Evolutionary conservation across 2,113 vertebrate species (phyloP), one percentile per base, ranked within the genome.

Genomic region (Grallaria varia): DNA sequence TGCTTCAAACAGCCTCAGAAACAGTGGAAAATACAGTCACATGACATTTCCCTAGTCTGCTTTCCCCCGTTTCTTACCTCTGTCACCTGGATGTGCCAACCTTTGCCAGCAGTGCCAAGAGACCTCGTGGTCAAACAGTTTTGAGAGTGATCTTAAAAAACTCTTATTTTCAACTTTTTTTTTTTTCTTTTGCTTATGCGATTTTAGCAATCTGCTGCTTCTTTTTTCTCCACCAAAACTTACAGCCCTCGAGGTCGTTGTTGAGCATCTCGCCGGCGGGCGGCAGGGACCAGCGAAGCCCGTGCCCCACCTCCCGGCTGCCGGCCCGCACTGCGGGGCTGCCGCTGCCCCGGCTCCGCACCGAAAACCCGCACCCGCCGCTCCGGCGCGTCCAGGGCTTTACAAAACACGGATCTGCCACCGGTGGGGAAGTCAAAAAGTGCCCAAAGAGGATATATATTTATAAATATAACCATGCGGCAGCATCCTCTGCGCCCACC

Each of bases 231-330:
- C n/a, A 0, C 33, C 5, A 55, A 35, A 4, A 6, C n/a, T 28
- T 13, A 4, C 3, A 20, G 35, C 33, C 15, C 27, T 14, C 6
- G 0, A 1, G 58, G 1, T 2, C 0, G 22, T 55, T 1, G 74
- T 0, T 77, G 11, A 35, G 59, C 45, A 6, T 12, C 17, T 8
- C 8, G 10, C 2, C 42, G 2, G 11, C 1, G 24, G 44, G 5
- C 53, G 4, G 1, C n/a, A 6, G 3, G 9, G 27, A 17, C 1
- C 37, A 37, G 80, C 87, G 63, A 63, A 72, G 72, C 72, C 95
- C 24, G 81, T 66, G 92, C 97, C 86, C 97, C 97, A 89, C 62
- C 95, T 96, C 12, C 93, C 72, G 97, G 96, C 84, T 86, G 85
- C 83, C 2, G 75, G 15, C 1, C 78, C 64, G 53, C 93, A 90